Evolutionary conservation across 2,888 invertebrate genomes (phyloP).

Genomic region (Nemurella pictetii): DNA sequence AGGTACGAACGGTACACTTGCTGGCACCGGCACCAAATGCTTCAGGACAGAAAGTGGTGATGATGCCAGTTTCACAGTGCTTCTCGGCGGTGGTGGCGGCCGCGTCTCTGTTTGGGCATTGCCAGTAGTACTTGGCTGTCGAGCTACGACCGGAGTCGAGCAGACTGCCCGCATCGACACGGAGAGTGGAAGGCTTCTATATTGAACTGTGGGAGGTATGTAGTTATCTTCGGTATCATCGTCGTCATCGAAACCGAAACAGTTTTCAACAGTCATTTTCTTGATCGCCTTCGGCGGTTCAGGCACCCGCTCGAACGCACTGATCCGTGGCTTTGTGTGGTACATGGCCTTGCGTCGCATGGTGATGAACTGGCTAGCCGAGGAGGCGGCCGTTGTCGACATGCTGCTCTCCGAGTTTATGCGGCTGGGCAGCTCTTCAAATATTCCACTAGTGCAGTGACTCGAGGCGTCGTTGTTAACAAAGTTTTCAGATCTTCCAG

Average conservation of each 20-base stretch:
- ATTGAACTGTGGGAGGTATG: neutral
- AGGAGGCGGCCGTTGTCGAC: neutral
- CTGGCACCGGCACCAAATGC: neutral
- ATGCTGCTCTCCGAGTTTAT: neutral
- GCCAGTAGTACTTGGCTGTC: neutral
- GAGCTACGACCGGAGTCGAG: neutral
- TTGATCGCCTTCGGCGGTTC: neutral
- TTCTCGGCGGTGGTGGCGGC: neutral
- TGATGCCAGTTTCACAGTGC: neutral
- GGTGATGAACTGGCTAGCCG: neutral
- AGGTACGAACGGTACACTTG: neutral
- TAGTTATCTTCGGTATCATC: neutral
- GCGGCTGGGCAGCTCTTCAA: neutral
- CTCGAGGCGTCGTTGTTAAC: neutral
- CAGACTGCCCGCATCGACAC: neutral
- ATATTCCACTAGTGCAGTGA: neutral
- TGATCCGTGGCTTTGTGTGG: neutral
- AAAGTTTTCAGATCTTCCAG: neutral
- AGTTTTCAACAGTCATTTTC: slow-evolving; percentile 3
- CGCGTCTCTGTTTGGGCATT: neutral
- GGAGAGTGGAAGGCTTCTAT: neutral
- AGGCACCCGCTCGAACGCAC: neutral
- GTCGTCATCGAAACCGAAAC: slow-evolving; percentile 22
- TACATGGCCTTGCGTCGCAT: neutral
- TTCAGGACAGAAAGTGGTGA: neutral